Evolutionary conservation across 1,140 invertebrate species (phyloP).

Genomic region (Leptopilina boulardi): DNA sequence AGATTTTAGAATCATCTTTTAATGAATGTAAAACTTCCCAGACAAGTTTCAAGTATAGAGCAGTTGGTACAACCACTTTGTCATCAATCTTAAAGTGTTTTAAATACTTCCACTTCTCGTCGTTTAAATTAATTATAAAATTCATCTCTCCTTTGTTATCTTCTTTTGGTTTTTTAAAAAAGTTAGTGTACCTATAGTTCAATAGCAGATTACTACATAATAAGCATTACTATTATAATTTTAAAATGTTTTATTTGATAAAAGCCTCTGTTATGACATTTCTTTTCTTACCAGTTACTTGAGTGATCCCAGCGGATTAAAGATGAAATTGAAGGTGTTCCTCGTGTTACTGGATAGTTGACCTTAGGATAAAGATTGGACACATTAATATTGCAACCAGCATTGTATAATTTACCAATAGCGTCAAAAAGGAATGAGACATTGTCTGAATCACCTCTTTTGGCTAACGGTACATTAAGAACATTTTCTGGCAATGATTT

Average conservation of each 20-base stretch:
- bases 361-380: slow-evolving; percentile 78
- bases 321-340: slow-evolving; percentile 81
- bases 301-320: slow-evolving; percentile 87
- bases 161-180: slow-evolving; percentile 45
- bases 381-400: slow-evolving; percentile 78
- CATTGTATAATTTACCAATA: slow-evolving; percentile 81
- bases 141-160: slow-evolving; percentile 79
- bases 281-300: slow-evolving; percentile 79
- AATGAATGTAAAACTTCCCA: slow-evolving; percentile 90
- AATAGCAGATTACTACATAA: no score
- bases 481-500: slow-evolving; percentile 57
- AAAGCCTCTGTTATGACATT: neutral
- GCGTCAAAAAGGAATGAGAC: slow-evolving; percentile 81
- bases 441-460: slow-evolving; percentile 82
- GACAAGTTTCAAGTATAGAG: slow-evolving; percentile 87
- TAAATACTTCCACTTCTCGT: slow-evolving; percentile 84
- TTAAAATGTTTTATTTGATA: neutral
- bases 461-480: slow-evolving; percentile 85
- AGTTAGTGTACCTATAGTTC: no score
- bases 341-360: slow-evolving; percentile 80
- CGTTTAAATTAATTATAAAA: slow-evolving; percentile 79
- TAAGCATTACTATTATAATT: no score
- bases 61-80: slow-evolving; percentile 89
- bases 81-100: slow-evolving; percentile 90
- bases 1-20: slow-evolving; percentile 79